phyloP scores from a whole-genome alignment of 2,113 vertebrate genomes.

The Lutjanus erythropterus region DNA sequence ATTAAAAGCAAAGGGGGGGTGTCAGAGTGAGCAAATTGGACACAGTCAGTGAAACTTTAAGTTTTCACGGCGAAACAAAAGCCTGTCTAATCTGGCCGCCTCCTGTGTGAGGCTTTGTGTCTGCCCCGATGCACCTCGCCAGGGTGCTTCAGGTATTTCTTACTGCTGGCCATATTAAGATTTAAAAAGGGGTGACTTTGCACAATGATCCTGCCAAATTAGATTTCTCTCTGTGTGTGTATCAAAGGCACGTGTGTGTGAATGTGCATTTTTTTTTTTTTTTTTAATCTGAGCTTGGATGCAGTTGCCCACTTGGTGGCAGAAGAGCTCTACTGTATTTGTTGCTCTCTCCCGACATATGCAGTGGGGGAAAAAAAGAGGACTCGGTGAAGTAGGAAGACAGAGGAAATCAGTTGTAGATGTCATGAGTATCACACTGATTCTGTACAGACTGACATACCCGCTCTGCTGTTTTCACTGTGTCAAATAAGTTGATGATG shows the following conservation, averaged over 20 bases:
- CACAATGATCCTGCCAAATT: constrained; percentile 55
- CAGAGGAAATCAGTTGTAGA: constrained; percentile 42
- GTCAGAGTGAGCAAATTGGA: constrained; percentile 64
- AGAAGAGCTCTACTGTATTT: constrained; percentile 74
- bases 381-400: constrained; percentile 13
- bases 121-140: constrained; percentile 37
- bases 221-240: constrained; percentile 14
- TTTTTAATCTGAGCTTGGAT: neutral
- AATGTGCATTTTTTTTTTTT: neutral
- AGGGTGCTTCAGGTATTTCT: constrained; percentile 27
- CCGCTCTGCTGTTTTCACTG: constrained; percentile 34
- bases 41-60: constrained; percentile 64
- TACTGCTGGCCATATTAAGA: constrained; percentile 30
- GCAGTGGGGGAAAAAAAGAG: neutral
- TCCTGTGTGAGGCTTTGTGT: constrained; percentile 45
- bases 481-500: constrained; percentile 48
- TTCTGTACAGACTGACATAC: constrained; percentile 40
- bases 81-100: constrained; percentile 43
- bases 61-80: constrained; percentile 66
- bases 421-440: constrained; percentile 37
- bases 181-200: constrained; percentile 30
- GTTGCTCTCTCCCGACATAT: constrained; percentile 8
- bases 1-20: constrained; percentile 78
- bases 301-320: constrained; percentile 81
- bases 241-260: constrained; percentile 5